Conservation (phyloP, 2,797 vertebrate species). For the Bucorvus abyssinicus region DNA sequence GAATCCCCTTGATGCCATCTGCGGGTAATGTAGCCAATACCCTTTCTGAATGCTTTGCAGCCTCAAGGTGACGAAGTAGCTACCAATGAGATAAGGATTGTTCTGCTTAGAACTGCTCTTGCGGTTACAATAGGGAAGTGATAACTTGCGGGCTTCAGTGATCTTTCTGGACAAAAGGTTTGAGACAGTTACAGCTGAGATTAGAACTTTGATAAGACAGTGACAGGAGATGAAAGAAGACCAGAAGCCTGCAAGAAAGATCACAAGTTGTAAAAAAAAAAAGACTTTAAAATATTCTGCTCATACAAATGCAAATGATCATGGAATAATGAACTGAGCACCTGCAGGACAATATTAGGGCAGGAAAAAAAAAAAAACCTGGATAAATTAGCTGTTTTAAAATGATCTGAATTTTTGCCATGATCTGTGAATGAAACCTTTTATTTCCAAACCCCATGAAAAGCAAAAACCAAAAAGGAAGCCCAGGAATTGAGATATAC, state of each 20-base stretch:
- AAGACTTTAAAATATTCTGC: conserved; percentile 16
- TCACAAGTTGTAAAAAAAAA: conserved; percentile 34
- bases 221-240: conserved; percentile 34
- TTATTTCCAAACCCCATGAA: not conserved
- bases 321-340: not conserved
- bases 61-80: conserved; percentile 21
- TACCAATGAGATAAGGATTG: conserved; percentile 38
- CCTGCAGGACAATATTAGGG: conserved; percentile 22
- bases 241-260: conserved; percentile 23
- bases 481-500: not conserved
- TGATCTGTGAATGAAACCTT: not conserved
- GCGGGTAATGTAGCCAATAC: not conserved
- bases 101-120: conserved; percentile 4
- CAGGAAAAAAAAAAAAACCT: not conserved
- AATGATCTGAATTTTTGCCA: not conserved
- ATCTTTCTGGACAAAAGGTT: conserved; percentile 17
- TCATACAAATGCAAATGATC: conserved; percentile 45
- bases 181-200: conserved; percentile 41
- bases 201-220: conserved; percentile 30
- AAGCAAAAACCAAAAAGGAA: not conserved
- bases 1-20: not conserved
- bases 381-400: conserved; percentile 4
- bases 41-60: not conserved
- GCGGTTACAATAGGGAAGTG: conserved; percentile 17
- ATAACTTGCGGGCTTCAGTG: conserved; percentile 34